phyloP scores from a whole-genome alignment of 2,888 invertebrate species.

The Ypsolopha scabrella region DNA sequence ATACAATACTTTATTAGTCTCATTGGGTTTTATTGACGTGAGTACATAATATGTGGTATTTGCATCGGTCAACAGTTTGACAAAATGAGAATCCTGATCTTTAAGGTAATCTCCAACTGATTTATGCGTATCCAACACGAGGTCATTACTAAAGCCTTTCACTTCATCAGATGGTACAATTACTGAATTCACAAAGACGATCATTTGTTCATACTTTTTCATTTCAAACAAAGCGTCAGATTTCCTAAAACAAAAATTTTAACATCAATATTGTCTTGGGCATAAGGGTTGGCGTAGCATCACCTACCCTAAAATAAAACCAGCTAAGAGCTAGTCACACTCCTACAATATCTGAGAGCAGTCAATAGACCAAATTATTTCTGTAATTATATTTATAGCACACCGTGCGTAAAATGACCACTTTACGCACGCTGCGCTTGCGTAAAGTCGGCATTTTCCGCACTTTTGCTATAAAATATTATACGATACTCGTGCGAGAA shows the following conservation, averaged over 20 bases:
- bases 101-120: neutral
- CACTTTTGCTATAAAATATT: no score
- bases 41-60: no score
- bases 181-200: constrained; percentile 25
- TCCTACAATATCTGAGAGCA: no score
- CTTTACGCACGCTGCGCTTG: no score
- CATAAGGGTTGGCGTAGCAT: no score
- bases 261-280: neutral
- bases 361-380: no score
- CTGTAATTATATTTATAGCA: no score
- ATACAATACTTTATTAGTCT: no score
- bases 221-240: constrained; percentile 40
- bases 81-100: neutral
- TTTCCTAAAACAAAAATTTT: constrained; percentile 27
- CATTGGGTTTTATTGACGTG: neutral
- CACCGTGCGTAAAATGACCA: no score
- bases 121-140: neutral
- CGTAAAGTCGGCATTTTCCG: no score
- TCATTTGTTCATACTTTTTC: constrained; percentile 38
- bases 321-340: neutral
- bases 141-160: constrained; percentile 21
- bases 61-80: no score
- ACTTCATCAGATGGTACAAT: constrained; percentile 9
- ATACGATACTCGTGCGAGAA: no score
- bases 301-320: neutral